Conservation (phyloP, 1,140 invertebrate species). For the Nixonia krombeini region DNA sequence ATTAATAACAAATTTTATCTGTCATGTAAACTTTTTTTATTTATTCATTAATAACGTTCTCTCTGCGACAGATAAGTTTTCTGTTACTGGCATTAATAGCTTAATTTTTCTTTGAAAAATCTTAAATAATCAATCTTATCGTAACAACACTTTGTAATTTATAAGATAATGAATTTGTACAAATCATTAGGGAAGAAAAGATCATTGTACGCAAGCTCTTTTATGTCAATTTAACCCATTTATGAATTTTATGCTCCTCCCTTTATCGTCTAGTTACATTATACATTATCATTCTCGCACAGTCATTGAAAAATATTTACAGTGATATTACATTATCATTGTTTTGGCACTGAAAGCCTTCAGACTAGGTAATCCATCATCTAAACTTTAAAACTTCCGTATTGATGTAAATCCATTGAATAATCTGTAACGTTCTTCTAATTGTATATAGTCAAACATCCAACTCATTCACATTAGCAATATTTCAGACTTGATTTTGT, state of each 20-base stretch:
- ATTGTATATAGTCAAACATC: too few species aligned
- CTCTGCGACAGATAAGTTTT: background rate
- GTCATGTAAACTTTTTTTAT: background rate
- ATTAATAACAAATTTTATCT: background rate
- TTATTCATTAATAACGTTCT: background rate
- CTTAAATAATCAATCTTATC: conserved; percentile 1
- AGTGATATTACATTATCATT: background rate
- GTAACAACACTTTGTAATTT: background rate
- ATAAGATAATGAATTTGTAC: background rate
- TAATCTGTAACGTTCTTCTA: too few species aligned
- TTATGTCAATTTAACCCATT: background rate
- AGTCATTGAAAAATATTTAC: background rate
- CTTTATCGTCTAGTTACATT: background rate
- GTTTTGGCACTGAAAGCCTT: too few species aligned
- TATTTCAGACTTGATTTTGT: too few species aligned
- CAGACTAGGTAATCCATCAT: too few species aligned
- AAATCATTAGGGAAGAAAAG: background rate
- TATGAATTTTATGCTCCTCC: background rate
- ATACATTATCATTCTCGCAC: background rate
- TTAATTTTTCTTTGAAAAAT: background rate
- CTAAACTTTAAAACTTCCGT: too few species aligned
- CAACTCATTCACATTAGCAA: too few species aligned
- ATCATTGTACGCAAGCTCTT: background rate
- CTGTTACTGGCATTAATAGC: background rate
- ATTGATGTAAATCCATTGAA: too few species aligned